Percentiles rank a stretch among this genome's conserved stretches.
Evolutionary conservation across 2,797 vertebrate genomes (phyloP).

Genomic region (Hybognathus amarus): DNA sequence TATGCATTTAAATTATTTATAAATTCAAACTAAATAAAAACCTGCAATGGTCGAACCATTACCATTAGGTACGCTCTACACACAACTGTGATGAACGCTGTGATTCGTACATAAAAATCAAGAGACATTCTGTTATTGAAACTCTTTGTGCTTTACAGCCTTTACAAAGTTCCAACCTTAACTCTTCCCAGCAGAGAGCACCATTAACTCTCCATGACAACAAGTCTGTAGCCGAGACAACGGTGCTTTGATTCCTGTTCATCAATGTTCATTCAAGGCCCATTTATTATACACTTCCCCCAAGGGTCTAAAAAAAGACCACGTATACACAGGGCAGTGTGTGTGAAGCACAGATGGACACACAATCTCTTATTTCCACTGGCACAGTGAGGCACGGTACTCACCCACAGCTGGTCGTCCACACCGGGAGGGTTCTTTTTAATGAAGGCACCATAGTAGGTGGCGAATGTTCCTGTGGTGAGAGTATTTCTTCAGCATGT

Average conservation of each 20-base stretch:
- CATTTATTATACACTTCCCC: conserved; percentile 32
- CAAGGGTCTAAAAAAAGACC: conserved; percentile 5
- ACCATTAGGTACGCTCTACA: background rate
- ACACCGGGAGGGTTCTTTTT: conserved; percentile 94
- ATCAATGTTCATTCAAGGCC: conserved; percentile 31
- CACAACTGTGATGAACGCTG: background rate
- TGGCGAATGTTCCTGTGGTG: conserved; percentile 97
- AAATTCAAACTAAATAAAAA: background rate
- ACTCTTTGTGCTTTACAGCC: background rate
- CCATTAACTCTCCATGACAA: conserved; percentile 27
- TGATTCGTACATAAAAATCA: background rate
- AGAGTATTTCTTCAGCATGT: conserved; percentile 98
- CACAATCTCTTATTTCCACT: background rate
- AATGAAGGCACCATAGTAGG: conserved; percentile 95
- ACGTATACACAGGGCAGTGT: conserved; percentile 21
- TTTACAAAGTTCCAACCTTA: background rate
- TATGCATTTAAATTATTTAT: too few relatives aligned
- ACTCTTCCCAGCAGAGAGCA: conserved; percentile 4
- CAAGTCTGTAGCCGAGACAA: conserved; percentile 13
- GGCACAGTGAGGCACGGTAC: conserved; percentile 15
- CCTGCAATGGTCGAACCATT: background rate
- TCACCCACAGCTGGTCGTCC: conserved; percentile 84
- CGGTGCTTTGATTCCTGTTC: conserved; percentile 10
- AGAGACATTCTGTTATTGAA: background rate
- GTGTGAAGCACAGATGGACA: conserved; percentile 14